Conservation (phyloP, 2,113 vertebrate genomes). For the Microtus richardsoni region DNA sequence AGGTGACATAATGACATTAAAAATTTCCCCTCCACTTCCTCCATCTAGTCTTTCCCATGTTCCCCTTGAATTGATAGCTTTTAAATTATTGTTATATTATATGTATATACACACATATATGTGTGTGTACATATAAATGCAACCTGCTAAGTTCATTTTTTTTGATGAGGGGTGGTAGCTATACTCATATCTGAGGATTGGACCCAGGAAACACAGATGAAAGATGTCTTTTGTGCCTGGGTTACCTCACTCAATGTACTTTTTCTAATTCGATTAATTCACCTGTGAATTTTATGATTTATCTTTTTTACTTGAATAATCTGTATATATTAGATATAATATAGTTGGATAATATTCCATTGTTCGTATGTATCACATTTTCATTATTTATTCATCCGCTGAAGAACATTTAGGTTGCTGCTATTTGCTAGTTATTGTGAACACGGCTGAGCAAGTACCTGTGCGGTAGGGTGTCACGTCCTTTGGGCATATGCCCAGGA, state of each 20-base stretch:
- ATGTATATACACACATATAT: not conserved
- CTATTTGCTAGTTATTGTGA: not conserved
- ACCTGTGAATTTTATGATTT: not conserved
- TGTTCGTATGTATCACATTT: not conserved
- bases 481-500: not conserved
- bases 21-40: not conserved
- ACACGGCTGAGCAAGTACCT: not conserved
- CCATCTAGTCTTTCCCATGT: not conserved
- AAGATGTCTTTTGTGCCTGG: not conserved
- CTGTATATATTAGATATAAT: too few relatives aligned
- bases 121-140: not conserved
- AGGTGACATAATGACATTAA: not conserved
- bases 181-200: not conserved
- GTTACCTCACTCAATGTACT: not conserved
- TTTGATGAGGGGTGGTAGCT: not conserved
- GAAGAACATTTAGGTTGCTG: not conserved
- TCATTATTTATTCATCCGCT: not conserved
- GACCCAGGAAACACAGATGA: not conserved
- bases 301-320: not conserved
- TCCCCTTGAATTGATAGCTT: not conserved
- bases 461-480: not conserved
- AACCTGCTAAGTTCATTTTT: not conserved
- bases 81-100: not conserved
- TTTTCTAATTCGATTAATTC: not conserved
- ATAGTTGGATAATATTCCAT: not conserved